These are phyloP conservation scores for Falco peregrinus DNA, from an alignment of 2,797 vertebrate species.

Conservation along the genomic window DNA sequence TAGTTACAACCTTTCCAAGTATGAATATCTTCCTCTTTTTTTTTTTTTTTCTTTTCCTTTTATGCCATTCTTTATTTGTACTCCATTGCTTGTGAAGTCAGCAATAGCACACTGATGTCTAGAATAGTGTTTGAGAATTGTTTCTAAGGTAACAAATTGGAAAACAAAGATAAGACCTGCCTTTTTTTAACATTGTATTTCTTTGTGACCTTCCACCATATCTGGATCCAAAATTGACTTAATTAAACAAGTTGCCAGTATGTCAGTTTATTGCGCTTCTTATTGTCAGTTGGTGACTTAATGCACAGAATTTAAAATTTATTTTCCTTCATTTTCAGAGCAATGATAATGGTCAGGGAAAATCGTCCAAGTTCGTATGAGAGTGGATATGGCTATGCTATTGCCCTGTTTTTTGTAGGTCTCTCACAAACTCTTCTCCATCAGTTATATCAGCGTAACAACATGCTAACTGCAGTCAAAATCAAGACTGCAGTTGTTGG, in stretches of 20 bases:
- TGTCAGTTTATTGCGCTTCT: background rate
- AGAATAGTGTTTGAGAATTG: background rate
- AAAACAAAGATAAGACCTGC: background rate
- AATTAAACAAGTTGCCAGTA: background rate
- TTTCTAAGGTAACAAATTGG: background rate
- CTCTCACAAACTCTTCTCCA: conserved; percentile 60
- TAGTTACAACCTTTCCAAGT: background rate
- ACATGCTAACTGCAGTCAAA: conserved; percentile 66
- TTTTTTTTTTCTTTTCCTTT: background rate
- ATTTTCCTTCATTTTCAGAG: conserved; percentile 38
- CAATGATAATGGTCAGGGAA: conserved; percentile 66
- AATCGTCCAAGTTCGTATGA: background rate
- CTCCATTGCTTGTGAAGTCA: background rate
- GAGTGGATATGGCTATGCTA: conserved; percentile 54
- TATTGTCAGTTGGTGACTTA: background rate
- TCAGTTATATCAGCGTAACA: conserved; percentile 65
- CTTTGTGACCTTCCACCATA: background rate
- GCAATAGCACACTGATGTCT: background rate
- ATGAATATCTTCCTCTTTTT: background rate
- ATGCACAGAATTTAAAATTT: background rate
- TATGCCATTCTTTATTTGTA: background rate
- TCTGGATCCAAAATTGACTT: background rate
- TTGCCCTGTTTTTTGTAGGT: conserved; percentile 57
- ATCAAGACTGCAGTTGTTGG: conserved; percentile 66
- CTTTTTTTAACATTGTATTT: background rate